Conservation (phyloP, 53 echinoderm and acorn worm species). For the Holothuria leucospilota region DNA sequence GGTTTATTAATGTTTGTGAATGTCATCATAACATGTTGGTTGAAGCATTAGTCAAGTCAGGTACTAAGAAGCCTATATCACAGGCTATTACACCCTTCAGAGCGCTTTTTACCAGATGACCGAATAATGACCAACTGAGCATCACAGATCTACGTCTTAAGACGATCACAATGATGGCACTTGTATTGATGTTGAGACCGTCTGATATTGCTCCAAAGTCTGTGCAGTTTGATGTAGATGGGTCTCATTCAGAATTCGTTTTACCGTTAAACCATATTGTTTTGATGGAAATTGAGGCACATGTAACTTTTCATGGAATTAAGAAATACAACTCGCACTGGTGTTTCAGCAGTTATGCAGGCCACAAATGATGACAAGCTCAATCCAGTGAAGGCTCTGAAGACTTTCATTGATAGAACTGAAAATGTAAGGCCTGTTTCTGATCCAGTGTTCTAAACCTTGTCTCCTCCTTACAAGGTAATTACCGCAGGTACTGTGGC, state of each 20-base stretch:
- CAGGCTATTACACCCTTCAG: constrained; percentile 35
- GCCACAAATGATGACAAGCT: constrained; percentile 17
- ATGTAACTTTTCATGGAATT: constrained; percentile 8
- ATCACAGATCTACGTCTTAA: constrained; percentile 21
- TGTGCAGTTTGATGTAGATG: constrained; percentile 16
- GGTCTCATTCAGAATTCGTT: neutral
- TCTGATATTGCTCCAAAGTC: constrained; percentile 44
- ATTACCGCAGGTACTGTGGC: constrained; percentile 32
- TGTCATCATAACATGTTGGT: neutral
- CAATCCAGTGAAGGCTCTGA: constrained; percentile 42
- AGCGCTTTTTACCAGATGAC: neutral
- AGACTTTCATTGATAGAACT: constrained; percentile 8
- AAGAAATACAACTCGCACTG: constrained; percentile 44
- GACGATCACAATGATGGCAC: constrained; percentile 34
- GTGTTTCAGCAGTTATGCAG: constrained; percentile 18
- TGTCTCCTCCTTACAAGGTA: constrained; percentile 15
- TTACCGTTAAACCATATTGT: neutral
- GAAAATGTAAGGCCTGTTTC: constrained; percentile 1
- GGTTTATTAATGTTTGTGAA: neutral
- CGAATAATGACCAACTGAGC: constrained; percentile 9
- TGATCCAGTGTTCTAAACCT: constrained; percentile 27
- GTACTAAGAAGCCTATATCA: constrained; percentile 11
- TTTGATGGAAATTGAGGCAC: neutral
- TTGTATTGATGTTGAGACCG: constrained; percentile 27
- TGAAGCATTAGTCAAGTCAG: neutral